A percentile compares a stretch with the other conserved stretches of the same genome.
Evolutionary conservation across 1,140 invertebrate species (phyloP).

Genomic region (Kradibia gibbosae): DNA sequence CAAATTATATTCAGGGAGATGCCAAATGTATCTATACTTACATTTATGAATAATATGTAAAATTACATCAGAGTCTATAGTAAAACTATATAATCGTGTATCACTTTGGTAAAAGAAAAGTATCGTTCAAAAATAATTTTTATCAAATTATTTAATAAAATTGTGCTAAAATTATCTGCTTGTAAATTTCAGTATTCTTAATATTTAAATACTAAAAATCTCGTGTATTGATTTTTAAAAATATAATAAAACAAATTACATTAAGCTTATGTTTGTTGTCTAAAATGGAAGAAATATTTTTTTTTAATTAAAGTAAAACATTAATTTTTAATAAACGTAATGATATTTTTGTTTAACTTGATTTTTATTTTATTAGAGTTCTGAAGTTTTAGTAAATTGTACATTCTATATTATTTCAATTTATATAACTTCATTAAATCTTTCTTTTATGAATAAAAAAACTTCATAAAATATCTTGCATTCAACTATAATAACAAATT

Average conservation of each 20-base stretch:
- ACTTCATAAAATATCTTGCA: background rate
- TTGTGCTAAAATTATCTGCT: conserved; percentile 7
- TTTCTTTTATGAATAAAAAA: background rate
- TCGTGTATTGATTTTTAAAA: background rate
- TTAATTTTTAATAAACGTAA: background rate
- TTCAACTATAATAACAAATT: background rate
- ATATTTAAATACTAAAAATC: conserved; percentile 6
- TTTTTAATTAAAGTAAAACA: background rate
- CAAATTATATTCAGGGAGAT: conserved; percentile 38
- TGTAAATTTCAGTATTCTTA: conserved; percentile 41
- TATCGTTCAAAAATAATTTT: conserved; percentile 26
- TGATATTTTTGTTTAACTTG: background rate
- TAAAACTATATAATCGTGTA: conserved; percentile 46
- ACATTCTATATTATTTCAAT: background rate
- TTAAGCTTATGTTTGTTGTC: background rate
- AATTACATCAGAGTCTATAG: conserved; percentile 40
- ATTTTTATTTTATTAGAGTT: background rate
- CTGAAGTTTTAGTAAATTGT: background rate
- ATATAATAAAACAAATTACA: background rate
- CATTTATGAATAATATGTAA: conserved; percentile 39
- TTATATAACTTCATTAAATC: background rate
- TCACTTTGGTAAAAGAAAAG: conserved; percentile 36
- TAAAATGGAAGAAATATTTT: background rate
- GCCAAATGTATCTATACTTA: conserved; percentile 47
- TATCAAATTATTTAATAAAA: conserved; percentile 35